Base-by-base conservation (phyloP, 2,888 invertebrate genomes). In the Melitaea athalia region DNA sequence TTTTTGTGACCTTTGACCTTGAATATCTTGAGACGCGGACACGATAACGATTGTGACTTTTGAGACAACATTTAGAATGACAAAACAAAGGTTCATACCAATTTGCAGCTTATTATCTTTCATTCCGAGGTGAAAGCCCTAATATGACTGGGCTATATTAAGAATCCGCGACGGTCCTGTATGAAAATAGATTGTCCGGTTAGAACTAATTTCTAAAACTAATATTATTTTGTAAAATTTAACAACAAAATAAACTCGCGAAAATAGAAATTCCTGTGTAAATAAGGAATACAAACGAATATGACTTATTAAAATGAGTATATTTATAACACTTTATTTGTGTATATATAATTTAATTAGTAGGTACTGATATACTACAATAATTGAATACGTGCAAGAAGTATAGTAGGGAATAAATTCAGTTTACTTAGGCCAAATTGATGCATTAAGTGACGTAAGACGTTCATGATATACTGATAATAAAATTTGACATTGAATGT, bases 131-230 rank as follows among this genome's bases (percentile, higher is more conserved):
- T n/a, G n/a, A n/a, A n/a, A n/a, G n/a, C n/a, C n/a, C n/a, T n/a
- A n/a, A n/a, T n/a, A n/a, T n/a, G n/a, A n/a, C n/a, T n/a, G n/a
- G n/a, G n/a, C n/a, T n/a, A n/a, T n/a, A n/a, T n/a, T 24, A 67
- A 67, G 61, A 55, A 47, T 69, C 43, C 12, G 24, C 24, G 12
- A 31, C 31, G 43, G 8, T 38, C 50, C 17, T 12, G 10, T 8
- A 52, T 64, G 0, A 15, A 59, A 59, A 4, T 14, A 43, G 24
- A 14, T 50, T 59, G 11, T 42, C 45, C 1, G 12, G 1, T 38
- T n/a, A n/a, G n/a, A 49, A n/a, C n/a, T 8, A 38, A n/a, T 49
- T 45, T 45, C 3, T 49, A 49, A 49, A 49, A n/a, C 2, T n/a
- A 14, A n/a, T 14, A 49, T 49, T 14, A n/a, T 49, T 49, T n/a